phyloP scores from a whole-genome alignment of 2,888 invertebrate species.

The Calameuta pallipes region DNA sequence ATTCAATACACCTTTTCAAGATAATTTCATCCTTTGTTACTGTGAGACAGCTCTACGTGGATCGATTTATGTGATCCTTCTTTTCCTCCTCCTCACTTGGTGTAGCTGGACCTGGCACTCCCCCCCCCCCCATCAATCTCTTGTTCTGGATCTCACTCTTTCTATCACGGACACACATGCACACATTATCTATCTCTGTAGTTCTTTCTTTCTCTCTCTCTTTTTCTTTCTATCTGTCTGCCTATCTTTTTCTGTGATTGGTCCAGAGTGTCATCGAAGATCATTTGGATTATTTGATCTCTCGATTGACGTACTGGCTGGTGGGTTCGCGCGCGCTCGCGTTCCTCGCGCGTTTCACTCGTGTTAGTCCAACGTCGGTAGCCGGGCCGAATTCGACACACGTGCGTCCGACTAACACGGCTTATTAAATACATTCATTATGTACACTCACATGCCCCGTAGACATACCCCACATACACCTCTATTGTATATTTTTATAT shows the following conservation, averaged over 20 bases:
- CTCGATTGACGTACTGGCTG: background rate
- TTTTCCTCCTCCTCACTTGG: slow-evolving; percentile 33
- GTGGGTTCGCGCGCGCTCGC: background rate
- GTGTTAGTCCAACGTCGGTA: background rate
- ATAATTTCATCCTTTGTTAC: background rate
- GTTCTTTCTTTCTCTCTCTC: slow-evolving; percentile 30
- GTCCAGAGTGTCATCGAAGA: background rate
- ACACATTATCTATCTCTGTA: slow-evolving; percentile 2
- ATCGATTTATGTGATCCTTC: slow-evolving; percentile 14
- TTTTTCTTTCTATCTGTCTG: slow-evolving; percentile 13
- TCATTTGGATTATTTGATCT: background rate
- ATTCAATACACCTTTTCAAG: background rate
- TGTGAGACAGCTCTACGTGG: background rate
- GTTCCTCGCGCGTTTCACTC: background rate
- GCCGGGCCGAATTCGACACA: background rate
- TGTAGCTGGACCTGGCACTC: slow-evolving; percentile 65
- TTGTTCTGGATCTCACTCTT: slow-evolving; percentile 31
- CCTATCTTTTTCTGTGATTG: slow-evolving; percentile 6
- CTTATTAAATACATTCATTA: background rate
- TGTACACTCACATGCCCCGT: slow-evolving; percentile 1
- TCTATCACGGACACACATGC: slow-evolving; percentile 15
- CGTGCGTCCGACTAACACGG: background rate
- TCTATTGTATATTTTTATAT: slow-evolving; percentile 3
- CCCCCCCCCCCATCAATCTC: slow-evolving; percentile 39
- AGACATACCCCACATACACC: slow-evolving; percentile 1